Percentiles rank a stretch among this genome's conserved stretches.
phyloP scores from a whole-genome alignment of 2,113 vertebrate genomes.

The Dipodomys spectabilis region DNA sequence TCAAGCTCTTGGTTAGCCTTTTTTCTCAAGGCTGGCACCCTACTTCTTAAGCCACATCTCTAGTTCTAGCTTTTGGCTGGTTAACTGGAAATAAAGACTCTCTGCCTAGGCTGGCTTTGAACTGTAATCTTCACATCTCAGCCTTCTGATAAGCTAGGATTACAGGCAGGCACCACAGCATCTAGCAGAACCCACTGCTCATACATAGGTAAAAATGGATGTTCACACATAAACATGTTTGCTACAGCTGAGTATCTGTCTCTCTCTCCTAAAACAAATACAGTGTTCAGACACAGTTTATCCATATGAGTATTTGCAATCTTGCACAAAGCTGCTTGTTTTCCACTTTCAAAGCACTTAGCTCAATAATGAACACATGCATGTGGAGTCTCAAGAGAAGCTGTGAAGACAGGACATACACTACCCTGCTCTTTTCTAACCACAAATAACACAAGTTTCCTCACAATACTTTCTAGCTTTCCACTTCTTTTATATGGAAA shows the following conservation, averaged over 20 bases:
- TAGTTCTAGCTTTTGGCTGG: too few relatives aligned
- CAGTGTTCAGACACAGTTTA: not conserved
- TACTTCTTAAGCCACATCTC: too few relatives aligned
- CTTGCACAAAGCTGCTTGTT: conserved; percentile 6
- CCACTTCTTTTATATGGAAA: not conserved
- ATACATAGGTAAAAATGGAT: not conserved
- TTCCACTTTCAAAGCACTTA: conserved; percentile 7
- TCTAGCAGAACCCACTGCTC: not conserved
- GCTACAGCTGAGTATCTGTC: not conserved
- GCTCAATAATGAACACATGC: not conserved
- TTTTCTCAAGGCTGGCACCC: too few relatives aligned
- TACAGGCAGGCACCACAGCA: too few relatives aligned
- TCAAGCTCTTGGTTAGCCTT: too few relatives aligned
- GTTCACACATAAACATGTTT: not conserved
- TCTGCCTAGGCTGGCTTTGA: too few relatives aligned
- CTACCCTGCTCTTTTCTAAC: not conserved
- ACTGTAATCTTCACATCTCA: too few relatives aligned
- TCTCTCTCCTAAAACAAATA: not conserved
- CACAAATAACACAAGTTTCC: conserved; percentile 44
- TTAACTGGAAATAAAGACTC: too few relatives aligned
- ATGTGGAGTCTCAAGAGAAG: not conserved
- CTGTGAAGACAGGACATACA: not conserved
- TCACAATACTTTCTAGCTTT: conserved; percentile 5
- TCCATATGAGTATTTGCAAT: conserved; percentile 35
- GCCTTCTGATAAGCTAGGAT: too few relatives aligned